A percentile compares a stretch with the other conserved stretches of the same genome.
Conservation (phyloP, 2,113 vertebrate species). For the Leptocoma aspasia region DNA sequence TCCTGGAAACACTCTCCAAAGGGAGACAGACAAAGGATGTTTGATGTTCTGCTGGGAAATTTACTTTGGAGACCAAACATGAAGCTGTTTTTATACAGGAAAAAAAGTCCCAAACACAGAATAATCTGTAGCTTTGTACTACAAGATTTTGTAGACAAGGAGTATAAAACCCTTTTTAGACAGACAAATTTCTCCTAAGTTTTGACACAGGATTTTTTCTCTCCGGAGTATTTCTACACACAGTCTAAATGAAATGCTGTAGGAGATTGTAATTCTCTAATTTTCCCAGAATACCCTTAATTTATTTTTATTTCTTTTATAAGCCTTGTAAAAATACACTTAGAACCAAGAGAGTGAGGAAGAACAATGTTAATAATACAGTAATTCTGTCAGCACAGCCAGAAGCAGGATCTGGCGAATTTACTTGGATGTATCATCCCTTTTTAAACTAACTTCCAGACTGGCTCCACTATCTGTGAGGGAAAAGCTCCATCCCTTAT, state of each 20-base stretch:
- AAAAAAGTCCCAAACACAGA: not conserved
- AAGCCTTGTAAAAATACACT: not conserved
- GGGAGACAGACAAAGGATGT: not conserved
- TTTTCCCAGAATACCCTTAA: not conserved
- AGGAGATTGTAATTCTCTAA: not conserved
- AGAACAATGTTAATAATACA: not conserved
- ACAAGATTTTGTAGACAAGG: not conserved
- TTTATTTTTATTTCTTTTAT: not conserved
- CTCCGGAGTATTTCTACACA: not conserved
- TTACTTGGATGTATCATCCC: not conserved
- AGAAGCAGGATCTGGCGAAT: not conserved
- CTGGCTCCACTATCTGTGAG: not conserved
- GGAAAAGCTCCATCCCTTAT: not conserved
- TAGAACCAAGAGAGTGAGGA: not conserved
- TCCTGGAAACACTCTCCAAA: not conserved
- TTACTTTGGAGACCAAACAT: not conserved
- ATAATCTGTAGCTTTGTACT: not conserved
- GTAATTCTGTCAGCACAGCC: accelerated
- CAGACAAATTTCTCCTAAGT: not conserved
- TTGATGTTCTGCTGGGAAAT: not conserved
- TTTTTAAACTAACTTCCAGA: not conserved
- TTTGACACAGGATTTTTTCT: not conserved
- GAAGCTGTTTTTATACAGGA: not conserved
- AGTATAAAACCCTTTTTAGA: not conserved
- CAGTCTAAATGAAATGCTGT: not conserved